Evolutionary conservation across 2,797 vertebrate species (phyloP).

Genomic region (Pteropus rufus): DNA sequence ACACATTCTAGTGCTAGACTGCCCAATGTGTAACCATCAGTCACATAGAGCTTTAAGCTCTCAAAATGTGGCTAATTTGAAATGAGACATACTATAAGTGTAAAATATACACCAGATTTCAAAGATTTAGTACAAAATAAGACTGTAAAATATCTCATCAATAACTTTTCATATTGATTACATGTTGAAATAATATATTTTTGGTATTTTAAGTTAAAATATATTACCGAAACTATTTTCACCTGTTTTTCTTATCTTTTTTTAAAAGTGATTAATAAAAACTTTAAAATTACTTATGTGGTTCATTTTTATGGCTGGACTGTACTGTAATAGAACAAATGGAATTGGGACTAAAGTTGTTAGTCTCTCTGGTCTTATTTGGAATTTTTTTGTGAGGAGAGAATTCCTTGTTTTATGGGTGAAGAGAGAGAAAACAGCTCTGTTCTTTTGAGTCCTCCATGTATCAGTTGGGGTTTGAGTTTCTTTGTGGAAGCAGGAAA

Average conservation of each 20-base stretch:
- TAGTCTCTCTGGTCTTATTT: background rate
- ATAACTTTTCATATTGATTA: background rate
- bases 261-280: background rate
- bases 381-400: background rate
- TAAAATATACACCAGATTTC: background rate
- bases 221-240: background rate
- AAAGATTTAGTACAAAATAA: background rate
- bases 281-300: background rate
- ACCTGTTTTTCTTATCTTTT: background rate
- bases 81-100: background rate
- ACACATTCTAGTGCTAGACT: background rate
- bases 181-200: background rate
- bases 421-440: background rate
- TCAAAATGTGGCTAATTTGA: background rate
- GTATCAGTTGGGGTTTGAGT: background rate
- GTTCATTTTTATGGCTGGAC: background rate
- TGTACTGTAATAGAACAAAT: background rate
- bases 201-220: background rate
- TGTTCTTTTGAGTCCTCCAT: background rate
- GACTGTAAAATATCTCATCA: background rate
- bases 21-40: background rate
- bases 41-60: background rate
- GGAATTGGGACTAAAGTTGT: background rate
- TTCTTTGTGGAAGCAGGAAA: conserved; percentile 53
- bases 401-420: background rate